Evolutionary conservation across 2,888 invertebrate species (phyloP), one percentile per base, ranked within the genome.

Genomic region (Busseola fusca): DNA sequence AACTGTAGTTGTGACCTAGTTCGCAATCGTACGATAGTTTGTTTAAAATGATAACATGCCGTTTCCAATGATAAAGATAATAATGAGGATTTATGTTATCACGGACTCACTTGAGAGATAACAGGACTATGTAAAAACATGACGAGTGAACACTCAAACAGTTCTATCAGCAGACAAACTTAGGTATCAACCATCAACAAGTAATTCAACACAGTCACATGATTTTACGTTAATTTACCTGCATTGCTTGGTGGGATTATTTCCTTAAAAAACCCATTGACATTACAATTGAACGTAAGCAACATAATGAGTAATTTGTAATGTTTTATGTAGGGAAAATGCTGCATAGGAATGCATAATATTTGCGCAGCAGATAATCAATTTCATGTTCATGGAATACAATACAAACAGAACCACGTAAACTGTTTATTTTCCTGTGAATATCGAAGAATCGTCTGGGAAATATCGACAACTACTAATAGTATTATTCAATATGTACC

Each of bases 1-100:
- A 81, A 82, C 82, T 87, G 67, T 72, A 86, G 86, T 82, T 83
- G 74, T 89, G 89, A 89, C 92, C 90, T 83, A 89, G 85, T 91
- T 92, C 77, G 82, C 81, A 88, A 88, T 88, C 85, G 72, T 76
- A 83, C 76, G 82, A 86, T 77, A 86, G 85, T 86, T 84, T 85
- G 78, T 83, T 76, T 74, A 78, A 80, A 82, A 69, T 56, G 84
- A 86, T 86, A 85, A 86, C 66, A 68, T 57, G 58, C 78, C 83
- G 80, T 84, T 84, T 74, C 73, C 71, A 84, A 84, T 81, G 90
- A 90, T 90, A 90, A 89, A 84, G 80, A 85, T 79, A 87, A 88
- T 87, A 72, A 85, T 78, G 69, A 83, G 87, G 86, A 89, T 88
- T 88, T 85, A 82, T 78, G 84, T 85, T 89, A 88, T 89, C 87